A percentile compares a stretch with the other conserved stretches of the same genome.
phyloP scores from a whole-genome alignment of 1,140 invertebrate species.

The Zaprionus capensis region DNA sequence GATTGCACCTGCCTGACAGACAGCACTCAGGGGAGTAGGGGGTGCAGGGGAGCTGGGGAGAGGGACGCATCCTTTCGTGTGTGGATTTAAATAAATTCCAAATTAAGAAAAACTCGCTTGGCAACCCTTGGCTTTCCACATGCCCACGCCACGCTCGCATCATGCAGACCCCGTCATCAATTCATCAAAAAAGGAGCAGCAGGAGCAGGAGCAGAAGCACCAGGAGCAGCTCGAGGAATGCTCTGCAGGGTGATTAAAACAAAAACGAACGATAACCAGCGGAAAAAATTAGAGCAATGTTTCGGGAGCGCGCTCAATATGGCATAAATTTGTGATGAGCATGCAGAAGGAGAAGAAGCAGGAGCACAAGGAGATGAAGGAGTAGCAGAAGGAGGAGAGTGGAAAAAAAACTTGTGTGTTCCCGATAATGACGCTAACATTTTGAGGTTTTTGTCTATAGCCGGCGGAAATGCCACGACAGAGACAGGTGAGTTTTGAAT shows the following conservation, averaged over 20 bases:
- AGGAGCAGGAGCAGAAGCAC: conserved; percentile 13
- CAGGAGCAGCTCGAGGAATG: conserved; percentile 2
- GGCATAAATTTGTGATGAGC: conserved; percentile 72
- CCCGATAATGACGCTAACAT: conserved; percentile 78
- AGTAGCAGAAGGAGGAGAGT: not conserved
- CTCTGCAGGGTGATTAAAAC: conserved; percentile 67
- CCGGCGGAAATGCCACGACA: conserved; percentile 67
- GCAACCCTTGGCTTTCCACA: conserved; percentile 38
- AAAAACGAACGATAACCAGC: conserved; percentile 78
- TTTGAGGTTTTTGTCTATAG: conserved; percentile 73
- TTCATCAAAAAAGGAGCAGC: conserved; percentile 70
- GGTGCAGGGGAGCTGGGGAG: not conserved
- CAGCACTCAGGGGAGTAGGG: conserved; percentile 18
- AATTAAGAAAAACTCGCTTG: conserved; percentile 71
- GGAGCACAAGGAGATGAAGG: not conserved
- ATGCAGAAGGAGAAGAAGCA: conserved; percentile 7
- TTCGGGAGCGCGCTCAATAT: conserved; percentile 59
- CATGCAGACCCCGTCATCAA: conserved; percentile 80
- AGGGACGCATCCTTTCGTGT: conserved; percentile 45
- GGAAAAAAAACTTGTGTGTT: conserved; percentile 50
- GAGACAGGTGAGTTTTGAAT: conserved; percentile 74
- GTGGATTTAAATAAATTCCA: conserved; percentile 83
- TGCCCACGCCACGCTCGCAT: conserved; percentile 17
- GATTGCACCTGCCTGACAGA: conserved; percentile 62
- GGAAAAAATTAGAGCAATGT: conserved; percentile 82